Evolutionary conservation across 2,113 vertebrate species (phyloP).

Genomic region (Ageneiosus marmoratus): DNA sequence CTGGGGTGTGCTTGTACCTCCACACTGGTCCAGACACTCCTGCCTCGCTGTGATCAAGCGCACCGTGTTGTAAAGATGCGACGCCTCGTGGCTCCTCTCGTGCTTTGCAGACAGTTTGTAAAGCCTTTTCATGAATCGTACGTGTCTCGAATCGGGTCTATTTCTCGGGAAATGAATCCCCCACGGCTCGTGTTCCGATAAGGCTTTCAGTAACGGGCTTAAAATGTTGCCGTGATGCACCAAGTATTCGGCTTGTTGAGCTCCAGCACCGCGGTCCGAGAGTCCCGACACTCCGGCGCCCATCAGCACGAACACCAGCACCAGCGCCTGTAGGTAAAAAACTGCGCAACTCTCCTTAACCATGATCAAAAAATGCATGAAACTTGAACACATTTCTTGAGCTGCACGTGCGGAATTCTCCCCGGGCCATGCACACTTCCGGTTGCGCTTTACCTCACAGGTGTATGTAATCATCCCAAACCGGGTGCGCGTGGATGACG

Average conservation of each 20-base stretch:
- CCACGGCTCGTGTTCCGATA: slow-evolving; percentile 72
- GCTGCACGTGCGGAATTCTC: slow-evolving; percentile 40
- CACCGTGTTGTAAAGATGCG: slow-evolving; percentile 82
- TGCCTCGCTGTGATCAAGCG: slow-evolving; percentile 82
- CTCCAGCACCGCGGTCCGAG: slow-evolving; percentile 42
- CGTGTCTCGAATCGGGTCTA: slow-evolving; percentile 79
- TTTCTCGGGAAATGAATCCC: slow-evolving; percentile 56
- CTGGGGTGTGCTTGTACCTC: slow-evolving; percentile 58
- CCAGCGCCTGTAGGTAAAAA: slow-evolving; percentile 41
- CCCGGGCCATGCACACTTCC: slow-evolving; percentile 54
- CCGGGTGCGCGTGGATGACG: neutral
- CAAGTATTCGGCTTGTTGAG: slow-evolving; percentile 7
- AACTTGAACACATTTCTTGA: slow-evolving; percentile 39
- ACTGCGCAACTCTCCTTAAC: slow-evolving; percentile 46
- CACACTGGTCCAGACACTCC: slow-evolving; percentile 66
- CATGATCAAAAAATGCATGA: slow-evolving; percentile 57
- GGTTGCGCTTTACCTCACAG: slow-evolving; percentile 53
- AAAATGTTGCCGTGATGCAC: slow-evolving; percentile 68
- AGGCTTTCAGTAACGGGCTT: slow-evolving; percentile 79
- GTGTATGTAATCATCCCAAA: slow-evolving; percentile 68
- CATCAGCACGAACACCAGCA: slow-evolving; percentile 52
- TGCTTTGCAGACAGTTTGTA: slow-evolving; percentile 81
- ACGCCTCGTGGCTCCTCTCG: slow-evolving; percentile 77
- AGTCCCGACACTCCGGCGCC: slow-evolving; percentile 41
- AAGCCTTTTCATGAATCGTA: slow-evolving; percentile 87